Conservation (phyloP, 2,888 invertebrate genomes). For the Agonum fuliginosum region DNA sequence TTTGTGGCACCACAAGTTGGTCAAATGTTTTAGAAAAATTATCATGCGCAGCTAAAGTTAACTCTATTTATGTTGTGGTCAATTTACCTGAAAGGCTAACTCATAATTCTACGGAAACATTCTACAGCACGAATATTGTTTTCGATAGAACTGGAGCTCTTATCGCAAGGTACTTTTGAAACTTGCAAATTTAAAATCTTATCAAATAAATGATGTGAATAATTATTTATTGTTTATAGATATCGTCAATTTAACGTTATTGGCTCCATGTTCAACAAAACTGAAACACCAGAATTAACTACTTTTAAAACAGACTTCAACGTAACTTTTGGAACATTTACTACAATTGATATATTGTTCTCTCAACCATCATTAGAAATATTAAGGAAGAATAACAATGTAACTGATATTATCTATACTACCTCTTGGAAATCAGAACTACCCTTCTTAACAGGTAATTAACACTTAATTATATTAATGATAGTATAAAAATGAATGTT, state of each 20-base stretch:
- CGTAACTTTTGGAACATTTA: slow-evolving; percentile 74
- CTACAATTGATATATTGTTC: slow-evolving; percentile 77
- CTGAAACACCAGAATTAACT: slow-evolving; percentile 68
- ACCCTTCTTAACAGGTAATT: slow-evolving; percentile 73
- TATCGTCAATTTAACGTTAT: slow-evolving; percentile 75
- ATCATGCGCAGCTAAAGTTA: slow-evolving; percentile 71
- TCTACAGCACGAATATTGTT: slow-evolving; percentile 74
- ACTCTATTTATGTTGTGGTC: slow-evolving; percentile 56
- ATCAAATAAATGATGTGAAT: no score
- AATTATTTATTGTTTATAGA: slow-evolving; percentile 66
- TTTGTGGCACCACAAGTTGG: neutral
- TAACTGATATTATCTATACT: slow-evolving; percentile 74
- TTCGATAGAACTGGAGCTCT: slow-evolving; percentile 74
- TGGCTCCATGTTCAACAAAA: slow-evolving; percentile 67
- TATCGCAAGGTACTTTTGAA: slow-evolving; percentile 73
- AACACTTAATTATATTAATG: neutral
- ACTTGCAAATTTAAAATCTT: no score
- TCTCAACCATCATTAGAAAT: slow-evolving; percentile 72
- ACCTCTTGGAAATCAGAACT: slow-evolving; percentile 76
- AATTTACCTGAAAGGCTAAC: slow-evolving; percentile 58
- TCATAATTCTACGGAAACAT: slow-evolving; percentile 57
- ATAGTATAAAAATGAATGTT: no score
- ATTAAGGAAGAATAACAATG: slow-evolving; percentile 63
- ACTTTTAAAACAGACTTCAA: slow-evolving; percentile 75
- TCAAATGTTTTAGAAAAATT: slow-evolving; percentile 65